These are phyloP conservation scores for Acromyrmex echinatior DNA, from an alignment of 1,140 invertebrate species.

Conservation along the genomic window DNA sequence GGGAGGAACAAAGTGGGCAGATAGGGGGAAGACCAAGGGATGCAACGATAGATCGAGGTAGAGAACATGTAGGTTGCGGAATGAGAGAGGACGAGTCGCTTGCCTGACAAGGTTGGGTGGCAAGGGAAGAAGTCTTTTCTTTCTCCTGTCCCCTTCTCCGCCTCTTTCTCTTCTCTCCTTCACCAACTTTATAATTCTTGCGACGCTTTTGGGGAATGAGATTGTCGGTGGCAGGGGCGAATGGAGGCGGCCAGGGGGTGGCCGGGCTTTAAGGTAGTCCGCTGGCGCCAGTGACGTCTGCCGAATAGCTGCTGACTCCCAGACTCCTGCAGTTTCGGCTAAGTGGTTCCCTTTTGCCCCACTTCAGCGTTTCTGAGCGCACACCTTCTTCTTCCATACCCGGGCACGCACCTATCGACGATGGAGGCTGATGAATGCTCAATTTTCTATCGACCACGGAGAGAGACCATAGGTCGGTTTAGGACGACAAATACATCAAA, in stretches of 20 bases:
- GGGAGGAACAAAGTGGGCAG: conserved; percentile 58
- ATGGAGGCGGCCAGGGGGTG: conserved; percentile 39
- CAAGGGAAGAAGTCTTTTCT: conserved; percentile 71
- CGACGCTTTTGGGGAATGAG: conserved; percentile 85
- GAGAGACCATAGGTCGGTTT: neutral
- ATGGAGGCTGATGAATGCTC: conserved; percentile 34
- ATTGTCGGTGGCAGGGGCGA: conserved; percentile 72
- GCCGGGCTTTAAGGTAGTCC: conserved; percentile 83
- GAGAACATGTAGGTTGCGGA: conserved; percentile 65
- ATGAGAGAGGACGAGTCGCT: conserved; percentile 33
- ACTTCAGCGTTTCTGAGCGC: conserved; percentile 68
- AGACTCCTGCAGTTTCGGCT: conserved; percentile 80
- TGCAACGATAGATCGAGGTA: conserved; percentile 69
- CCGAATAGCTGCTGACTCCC: conserved; percentile 80
- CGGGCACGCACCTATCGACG: conserved; percentile 39
- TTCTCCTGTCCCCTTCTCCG: neutral
- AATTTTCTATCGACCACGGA: conserved; percentile 66
- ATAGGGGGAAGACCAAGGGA: conserved; percentile 72
- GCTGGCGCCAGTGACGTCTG: conserved; percentile 85
- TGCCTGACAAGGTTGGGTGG: conserved; percentile 72
- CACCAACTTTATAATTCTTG: conserved; percentile 86
- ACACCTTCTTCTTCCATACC: conserved; percentile 66
- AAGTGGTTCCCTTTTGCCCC: conserved; percentile 81
- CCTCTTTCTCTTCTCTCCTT: conserved; percentile 71
- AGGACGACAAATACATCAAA: neutral